Conservation (phyloP, 2,113 vertebrate genomes). For the Nycticebus coucang region DNA sequence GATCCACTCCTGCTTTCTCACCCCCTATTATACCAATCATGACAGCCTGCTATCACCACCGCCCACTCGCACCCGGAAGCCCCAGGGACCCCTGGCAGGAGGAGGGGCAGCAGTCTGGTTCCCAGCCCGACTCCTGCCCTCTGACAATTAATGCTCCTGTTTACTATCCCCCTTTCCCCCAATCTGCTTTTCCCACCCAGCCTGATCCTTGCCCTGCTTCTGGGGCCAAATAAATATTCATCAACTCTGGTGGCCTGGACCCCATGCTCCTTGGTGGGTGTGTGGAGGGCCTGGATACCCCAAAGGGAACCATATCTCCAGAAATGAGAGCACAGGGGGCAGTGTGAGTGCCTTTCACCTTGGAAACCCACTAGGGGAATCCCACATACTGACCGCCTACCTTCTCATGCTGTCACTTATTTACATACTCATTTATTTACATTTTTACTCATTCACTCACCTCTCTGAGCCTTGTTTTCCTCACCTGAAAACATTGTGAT, state of each 20-base stretch:
- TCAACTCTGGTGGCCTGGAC: background rate
- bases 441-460: background rate
- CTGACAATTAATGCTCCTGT: slow-evolving; percentile 54
- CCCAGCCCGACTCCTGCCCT: background rate
- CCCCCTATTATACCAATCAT: background rate
- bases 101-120: background rate
- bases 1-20: background rate
- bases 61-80: background rate
- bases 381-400: background rate
- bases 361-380: background rate
- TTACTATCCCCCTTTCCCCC: background rate
- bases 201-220: background rate
- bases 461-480: background rate
- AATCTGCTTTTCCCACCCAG: background rate
- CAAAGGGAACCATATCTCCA: background rate
- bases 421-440: background rate
- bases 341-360: background rate
- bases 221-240: slow-evolving; percentile 70
- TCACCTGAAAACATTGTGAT: background rate
- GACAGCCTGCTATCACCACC: background rate
- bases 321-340: background rate
- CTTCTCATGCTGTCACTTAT: background rate
- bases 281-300: background rate
- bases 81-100: background rate
- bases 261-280: background rate